Conservation (phyloP, 2,888 invertebrate species). For the Oscheius sp. region DNA sequence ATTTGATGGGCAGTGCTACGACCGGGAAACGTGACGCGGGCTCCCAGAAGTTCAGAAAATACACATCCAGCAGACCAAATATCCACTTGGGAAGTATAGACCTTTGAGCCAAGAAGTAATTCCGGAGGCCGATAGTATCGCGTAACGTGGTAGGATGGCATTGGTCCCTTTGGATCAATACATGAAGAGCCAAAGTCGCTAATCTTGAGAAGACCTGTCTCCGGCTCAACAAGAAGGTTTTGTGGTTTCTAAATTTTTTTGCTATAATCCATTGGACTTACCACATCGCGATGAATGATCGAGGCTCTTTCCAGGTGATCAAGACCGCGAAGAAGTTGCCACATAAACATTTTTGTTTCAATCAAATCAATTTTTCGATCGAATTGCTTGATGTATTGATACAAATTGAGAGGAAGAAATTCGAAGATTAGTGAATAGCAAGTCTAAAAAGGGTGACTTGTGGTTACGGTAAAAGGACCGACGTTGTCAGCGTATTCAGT, state of each 20-base stretch:
- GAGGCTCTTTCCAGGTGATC: slow-evolving; percentile 47
- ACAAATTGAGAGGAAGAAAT: slow-evolving; percentile 53
- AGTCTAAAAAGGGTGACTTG: slow-evolving; percentile 5
- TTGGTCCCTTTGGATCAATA: slow-evolving; percentile 37
- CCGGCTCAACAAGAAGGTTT: slow-evolving; percentile 94
- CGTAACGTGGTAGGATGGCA: slow-evolving; percentile 62
- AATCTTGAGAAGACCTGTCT: slow-evolving; percentile 86
- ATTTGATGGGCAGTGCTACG: slow-evolving; percentile 46
- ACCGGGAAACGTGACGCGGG: slow-evolving; percentile 52
- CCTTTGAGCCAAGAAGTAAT: slow-evolving; percentile 77
- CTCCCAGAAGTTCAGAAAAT: slow-evolving; percentile 55
- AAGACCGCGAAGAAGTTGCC: slow-evolving; percentile 63
- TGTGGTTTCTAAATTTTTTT: slow-evolving; percentile 82
- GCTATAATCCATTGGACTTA: no score
- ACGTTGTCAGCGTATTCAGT: slow-evolving; percentile 44
- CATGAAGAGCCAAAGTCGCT: slow-evolving; percentile 87
- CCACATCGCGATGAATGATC: slow-evolving; percentile 87
- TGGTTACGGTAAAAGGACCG: neutral
- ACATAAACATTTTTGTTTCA: slow-evolving; percentile 49
- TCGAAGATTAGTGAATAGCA: slow-evolving; percentile 60
- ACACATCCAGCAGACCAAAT: slow-evolving; percentile 62
- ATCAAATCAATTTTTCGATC: slow-evolving; percentile 27
- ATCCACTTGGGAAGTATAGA: slow-evolving; percentile 91
- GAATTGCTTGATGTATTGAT: slow-evolving; percentile 46
- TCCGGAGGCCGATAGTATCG: slow-evolving; percentile 79